Evolutionary conservation across 2,113 vertebrate species (phyloP), one percentile per base, ranked within the genome.

Genomic region (Dendropsophus ebraccatus): DNA sequence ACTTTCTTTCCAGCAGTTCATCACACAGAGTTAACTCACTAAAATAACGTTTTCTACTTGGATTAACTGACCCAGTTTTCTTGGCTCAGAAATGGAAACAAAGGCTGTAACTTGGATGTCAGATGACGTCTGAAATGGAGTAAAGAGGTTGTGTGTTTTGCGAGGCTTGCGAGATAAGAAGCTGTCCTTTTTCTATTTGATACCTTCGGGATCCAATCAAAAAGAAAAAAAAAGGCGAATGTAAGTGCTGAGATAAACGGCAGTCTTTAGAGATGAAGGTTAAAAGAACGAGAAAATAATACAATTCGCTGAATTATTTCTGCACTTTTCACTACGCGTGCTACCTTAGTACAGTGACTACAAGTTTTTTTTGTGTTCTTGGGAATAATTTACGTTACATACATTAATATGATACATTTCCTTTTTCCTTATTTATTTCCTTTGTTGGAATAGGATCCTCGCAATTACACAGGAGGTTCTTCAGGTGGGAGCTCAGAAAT

Each of bases 1-100:
- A 69, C 85, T 69, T 73, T 74, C 49, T 75, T 28, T 90, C 89
- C 89, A 90, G 88, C 86, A 86, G 90, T 90, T 92, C 90, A 92
- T 83, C 85, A 92, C 76, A 92, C 89, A 92, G 91, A 92, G 91
- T 92, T 94, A 94, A 93, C 89, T 91, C 91, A 91, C 91, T 93
- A 91, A 93, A 93, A 91, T 87, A 90, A 91, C 92, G 90, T 91
- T 92, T 94, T 94, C 92, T 94, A 92, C 93, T 92, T 93, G 91
- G 90, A 89, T 93, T 93, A 92, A 90, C 91, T 92, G 94, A 94
- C 94, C 93, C 90, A 93, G 89, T 93, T 94, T 93, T 88, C 85
- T 87, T 90, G 89, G 92, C 88, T 91, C 90, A 86, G 88, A 74
- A 32, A 30, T 79, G 89, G 90, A 91, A 89, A 93, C 83, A 89